Evolutionary conservation across 2,888 invertebrate genomes (phyloP).

Genomic region (Mythimna ferrago): DNA sequence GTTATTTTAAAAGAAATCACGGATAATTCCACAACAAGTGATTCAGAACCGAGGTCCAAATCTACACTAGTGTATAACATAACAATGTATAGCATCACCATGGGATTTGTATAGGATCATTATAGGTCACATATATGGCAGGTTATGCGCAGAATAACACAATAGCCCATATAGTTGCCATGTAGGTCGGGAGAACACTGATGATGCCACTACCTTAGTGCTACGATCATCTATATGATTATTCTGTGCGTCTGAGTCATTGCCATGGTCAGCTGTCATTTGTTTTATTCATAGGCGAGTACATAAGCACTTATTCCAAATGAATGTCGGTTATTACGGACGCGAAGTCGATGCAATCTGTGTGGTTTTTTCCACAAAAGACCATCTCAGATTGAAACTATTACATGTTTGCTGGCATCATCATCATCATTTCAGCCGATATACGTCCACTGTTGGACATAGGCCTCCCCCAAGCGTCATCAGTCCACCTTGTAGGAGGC

Average conservation of each 20-base stretch:
- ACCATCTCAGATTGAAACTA: too few species aligned
- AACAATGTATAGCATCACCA: constrained; percentile 17
- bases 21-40: constrained; percentile 29
- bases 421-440: too few species aligned
- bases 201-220: constrained; percentile 6
- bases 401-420: too few species aligned
- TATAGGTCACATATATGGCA: constrained; percentile 53
- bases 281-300: neutral
- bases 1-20: neutral
- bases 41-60: constrained; percentile 18
- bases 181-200: constrained; percentile 45
- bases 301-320: constrained; percentile 1
- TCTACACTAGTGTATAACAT: constrained; percentile 33
- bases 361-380: too few species aligned
- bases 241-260: constrained; percentile 43
- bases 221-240: constrained; percentile 27
- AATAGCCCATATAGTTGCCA: constrained; percentile 56
- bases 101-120: constrained; percentile 65
- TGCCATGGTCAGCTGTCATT: constrained; percentile 21
- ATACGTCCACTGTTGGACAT: too few species aligned
- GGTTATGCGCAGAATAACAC: constrained; percentile 58
- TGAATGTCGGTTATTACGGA: too few species aligned
- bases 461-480: too few species aligned
- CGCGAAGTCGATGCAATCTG: neutral
- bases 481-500: too few species aligned